Percentiles rank a stretch among this genome's conserved stretches.
Conservation (phyloP, 2,797 vertebrate species). For the Paguma larvata region DNA sequence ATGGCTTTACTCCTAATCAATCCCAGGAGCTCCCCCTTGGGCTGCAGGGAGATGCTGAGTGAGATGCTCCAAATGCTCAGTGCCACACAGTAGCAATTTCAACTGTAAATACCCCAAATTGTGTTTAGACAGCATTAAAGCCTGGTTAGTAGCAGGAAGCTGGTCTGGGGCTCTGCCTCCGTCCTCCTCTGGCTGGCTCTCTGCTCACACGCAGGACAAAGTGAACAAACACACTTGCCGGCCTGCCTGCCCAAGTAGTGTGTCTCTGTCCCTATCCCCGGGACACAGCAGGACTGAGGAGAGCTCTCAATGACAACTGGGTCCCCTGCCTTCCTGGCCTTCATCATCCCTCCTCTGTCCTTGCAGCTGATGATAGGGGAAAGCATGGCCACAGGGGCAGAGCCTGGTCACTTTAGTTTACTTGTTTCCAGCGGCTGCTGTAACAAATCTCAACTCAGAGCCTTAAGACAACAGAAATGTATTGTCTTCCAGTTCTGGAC, state of each 20-base stretch:
- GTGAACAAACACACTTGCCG: not conserved
- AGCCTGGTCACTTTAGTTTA: not conserved
- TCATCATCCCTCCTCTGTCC: not conserved
- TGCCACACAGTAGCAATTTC: not conserved
- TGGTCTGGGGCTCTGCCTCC: not conserved
- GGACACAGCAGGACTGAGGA: not conserved
- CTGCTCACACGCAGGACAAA: not conserved
- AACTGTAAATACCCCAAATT: conserved; percentile 15
- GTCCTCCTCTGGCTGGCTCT: not conserved
- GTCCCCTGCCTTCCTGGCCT: accelerated
- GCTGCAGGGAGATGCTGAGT: not conserved
- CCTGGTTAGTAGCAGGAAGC: not conserved
- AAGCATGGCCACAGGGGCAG: no score
- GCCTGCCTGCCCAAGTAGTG: no score
- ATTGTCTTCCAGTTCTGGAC: not conserved
- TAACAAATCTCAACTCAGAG: not conserved
- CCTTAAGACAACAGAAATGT: not conserved
- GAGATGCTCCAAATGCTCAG: not conserved
- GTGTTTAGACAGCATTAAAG: conserved; percentile 14
- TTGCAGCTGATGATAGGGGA: accelerated
- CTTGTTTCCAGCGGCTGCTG: not conserved
- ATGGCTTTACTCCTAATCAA: not conserved
- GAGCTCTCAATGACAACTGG: not conserved
- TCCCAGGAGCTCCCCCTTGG: not conserved
- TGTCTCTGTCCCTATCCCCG: not conserved